Percentiles rank a stretch among this genome's conserved stretches.
Evolutionary conservation across 1,140 invertebrate genomes (phyloP).

Genomic region (Phymorhynchus buccinoides): DNA sequence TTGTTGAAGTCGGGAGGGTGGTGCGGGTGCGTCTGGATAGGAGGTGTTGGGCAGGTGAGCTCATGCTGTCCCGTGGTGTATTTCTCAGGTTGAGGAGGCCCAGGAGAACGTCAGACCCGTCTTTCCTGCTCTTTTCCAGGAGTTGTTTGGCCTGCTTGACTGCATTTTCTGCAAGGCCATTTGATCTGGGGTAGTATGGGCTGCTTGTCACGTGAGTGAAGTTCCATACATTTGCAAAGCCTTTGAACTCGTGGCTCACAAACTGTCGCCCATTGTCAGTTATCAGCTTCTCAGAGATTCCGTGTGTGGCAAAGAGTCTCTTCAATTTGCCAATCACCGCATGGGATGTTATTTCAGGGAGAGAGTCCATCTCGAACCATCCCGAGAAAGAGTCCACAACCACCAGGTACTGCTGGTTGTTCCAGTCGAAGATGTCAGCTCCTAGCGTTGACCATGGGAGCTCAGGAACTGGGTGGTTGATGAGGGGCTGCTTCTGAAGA

Average conservation of each 20-base stretch:
- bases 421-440: background rate
- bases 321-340: constrained; percentile 4
- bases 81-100: constrained; percentile 2
- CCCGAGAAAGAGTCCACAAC: background rate
- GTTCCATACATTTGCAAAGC: background rate
- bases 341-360: background rate
- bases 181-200: constrained; percentile 23
- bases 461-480: constrained; percentile 27
- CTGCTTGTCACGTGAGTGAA: constrained; percentile 35
- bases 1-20: background rate
- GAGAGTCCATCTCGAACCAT: background rate
- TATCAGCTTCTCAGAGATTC: constrained; percentile 12
- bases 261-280: constrained; percentile 40
- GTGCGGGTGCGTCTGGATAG: background rate
- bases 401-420: background rate
- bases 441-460: background rate
- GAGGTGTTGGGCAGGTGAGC: background rate
- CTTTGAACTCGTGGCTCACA: background rate
- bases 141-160: constrained; percentile 29
- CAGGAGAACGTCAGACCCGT: background rate
- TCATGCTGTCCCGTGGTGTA: background rate
- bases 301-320: constrained; percentile 18
- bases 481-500: constrained; percentile 5
- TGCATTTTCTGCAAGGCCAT: constrained; percentile 32
- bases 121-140: background rate